Evolutionary conservation across 2,797 vertebrate species (phyloP).

Genomic region (Lacerta bilineata): DNA sequence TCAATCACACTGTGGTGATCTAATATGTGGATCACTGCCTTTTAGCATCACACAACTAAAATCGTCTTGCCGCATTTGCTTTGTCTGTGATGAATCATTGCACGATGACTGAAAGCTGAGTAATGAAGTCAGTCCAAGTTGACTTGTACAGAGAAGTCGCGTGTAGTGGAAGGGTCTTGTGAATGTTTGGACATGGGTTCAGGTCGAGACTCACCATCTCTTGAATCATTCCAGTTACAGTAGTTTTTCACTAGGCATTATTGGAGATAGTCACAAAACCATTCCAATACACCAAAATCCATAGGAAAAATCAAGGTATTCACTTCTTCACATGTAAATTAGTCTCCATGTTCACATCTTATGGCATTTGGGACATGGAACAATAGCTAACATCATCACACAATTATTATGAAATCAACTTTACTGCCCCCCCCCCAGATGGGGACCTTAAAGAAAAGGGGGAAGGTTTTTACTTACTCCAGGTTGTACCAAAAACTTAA

Average conservation of each 20-base stretch:
- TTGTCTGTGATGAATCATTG: not conserved
- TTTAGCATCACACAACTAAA: not conserved
- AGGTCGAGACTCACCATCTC: not conserved
- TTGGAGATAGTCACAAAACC: not conserved
- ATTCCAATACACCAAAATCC: not conserved
- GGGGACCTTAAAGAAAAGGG: not conserved
- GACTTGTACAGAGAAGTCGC: not conserved
- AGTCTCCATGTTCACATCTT: not conserved
- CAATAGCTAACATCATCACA: not conserved
- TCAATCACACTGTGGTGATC: not conserved
- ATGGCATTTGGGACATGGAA: not conserved
- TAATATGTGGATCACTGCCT: not conserved
- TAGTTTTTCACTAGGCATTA: not conserved
- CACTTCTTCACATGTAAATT: not conserved
- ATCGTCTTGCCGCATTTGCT: not conserved
- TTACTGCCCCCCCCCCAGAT: too few relatives aligned
- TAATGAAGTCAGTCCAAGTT: not conserved
- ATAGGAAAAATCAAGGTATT: not conserved
- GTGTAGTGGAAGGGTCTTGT: not conserved
- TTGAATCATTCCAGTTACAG: not conserved
- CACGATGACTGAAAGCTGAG: not conserved
- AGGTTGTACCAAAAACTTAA: not conserved
- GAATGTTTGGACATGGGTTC: not conserved
- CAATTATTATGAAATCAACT: not conserved
- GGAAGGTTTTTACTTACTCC: not conserved